phyloP scores from a whole-genome alignment of 2,888 invertebrate species.

The Brachypterus glaber region DNA sequence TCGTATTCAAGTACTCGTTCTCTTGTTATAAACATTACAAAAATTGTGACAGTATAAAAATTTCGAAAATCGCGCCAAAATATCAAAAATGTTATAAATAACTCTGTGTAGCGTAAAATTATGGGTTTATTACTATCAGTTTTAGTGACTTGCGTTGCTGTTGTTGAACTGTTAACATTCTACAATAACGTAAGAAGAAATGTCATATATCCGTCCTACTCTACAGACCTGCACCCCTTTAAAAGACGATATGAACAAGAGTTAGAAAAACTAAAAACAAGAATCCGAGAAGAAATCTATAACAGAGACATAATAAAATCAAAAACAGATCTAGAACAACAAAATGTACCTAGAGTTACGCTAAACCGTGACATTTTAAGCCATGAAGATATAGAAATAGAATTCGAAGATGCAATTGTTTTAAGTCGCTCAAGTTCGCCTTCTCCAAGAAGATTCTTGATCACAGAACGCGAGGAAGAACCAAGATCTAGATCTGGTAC shows the following conservation, averaged over 20 bases:
- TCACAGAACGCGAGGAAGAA: constrained; percentile 22
- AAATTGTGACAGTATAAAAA: neutral
- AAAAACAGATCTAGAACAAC: constrained; percentile 1
- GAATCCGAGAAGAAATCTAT: constrained; percentile 8
- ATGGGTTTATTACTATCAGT: constrained; percentile 70
- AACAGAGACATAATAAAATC: neutral
- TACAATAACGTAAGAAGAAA: constrained; percentile 40
- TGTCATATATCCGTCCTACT: constrained; percentile 15
- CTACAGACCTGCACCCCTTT: constrained; percentile 14
- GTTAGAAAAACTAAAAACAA: constrained; percentile 11
- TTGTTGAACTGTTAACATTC: constrained; percentile 57
- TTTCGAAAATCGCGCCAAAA: constrained; percentile 23
- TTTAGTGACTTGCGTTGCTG: constrained; percentile 65
- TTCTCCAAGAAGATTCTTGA: constrained; percentile 23
- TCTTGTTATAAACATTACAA: neutral
- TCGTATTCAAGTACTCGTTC: neutral
- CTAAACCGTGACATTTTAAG: constrained; percentile 15
- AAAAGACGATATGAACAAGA: constrained; percentile 12
- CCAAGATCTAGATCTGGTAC: constrained; percentile 9
- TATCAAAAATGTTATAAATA: constrained; percentile 11
- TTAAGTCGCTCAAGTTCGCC: constrained; percentile 18
- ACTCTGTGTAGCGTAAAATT: constrained; percentile 24
- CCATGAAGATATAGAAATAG: constrained; percentile 26
- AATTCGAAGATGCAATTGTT: constrained; percentile 18
- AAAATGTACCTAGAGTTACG: constrained; percentile 18